A percentile compares a stretch with the other conserved stretches of the same genome.
Conservation (phyloP, 2,797 vertebrate genomes). For the Periophthalmus magnuspinnatus region DNA sequence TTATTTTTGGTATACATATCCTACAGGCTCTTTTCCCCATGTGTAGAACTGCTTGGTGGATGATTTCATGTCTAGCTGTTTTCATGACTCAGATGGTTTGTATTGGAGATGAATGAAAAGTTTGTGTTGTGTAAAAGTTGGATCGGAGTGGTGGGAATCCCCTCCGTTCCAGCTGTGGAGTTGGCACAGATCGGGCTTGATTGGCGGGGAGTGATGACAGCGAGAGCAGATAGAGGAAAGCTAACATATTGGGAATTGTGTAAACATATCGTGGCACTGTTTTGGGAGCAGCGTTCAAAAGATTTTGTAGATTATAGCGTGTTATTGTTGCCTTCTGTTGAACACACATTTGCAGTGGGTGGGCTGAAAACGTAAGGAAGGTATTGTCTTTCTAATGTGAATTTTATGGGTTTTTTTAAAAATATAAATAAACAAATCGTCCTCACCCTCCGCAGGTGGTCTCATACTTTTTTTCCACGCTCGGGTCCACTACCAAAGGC, state of each 20-base stretch:
- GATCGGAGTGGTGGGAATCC: conserved; percentile 42
- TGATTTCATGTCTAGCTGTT: conserved; percentile 61
- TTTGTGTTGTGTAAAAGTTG: conserved; percentile 38
- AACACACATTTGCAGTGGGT: too few species aligned
- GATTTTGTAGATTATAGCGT: neutral
- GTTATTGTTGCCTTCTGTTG: too few species aligned
- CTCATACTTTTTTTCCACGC: too few species aligned
- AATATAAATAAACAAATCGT: too few species aligned
- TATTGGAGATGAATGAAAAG: conserved; percentile 8
- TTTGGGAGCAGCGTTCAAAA: neutral
- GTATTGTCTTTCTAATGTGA: too few species aligned
- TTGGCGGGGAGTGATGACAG: conserved; percentile 25
- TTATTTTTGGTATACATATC: conserved; percentile 56
- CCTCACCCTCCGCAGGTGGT: too few species aligned
- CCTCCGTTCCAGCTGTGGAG: conserved; percentile 40
- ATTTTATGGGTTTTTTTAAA: too few species aligned
- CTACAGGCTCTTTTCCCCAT: conserved; percentile 58
- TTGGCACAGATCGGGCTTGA: conserved; percentile 10
- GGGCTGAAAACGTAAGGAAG: too few species aligned
- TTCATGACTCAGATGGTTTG: conserved; percentile 38
- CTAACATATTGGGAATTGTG: neutral
- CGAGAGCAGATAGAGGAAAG: conserved; percentile 7
- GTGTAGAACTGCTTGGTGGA: conserved; percentile 50
- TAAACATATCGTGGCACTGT: conserved; percentile 11
- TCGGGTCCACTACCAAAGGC: too few species aligned